phyloP scores from a whole-genome alignment of 2,888 invertebrate genomes.

The Xestia rhomboidea region DNA sequence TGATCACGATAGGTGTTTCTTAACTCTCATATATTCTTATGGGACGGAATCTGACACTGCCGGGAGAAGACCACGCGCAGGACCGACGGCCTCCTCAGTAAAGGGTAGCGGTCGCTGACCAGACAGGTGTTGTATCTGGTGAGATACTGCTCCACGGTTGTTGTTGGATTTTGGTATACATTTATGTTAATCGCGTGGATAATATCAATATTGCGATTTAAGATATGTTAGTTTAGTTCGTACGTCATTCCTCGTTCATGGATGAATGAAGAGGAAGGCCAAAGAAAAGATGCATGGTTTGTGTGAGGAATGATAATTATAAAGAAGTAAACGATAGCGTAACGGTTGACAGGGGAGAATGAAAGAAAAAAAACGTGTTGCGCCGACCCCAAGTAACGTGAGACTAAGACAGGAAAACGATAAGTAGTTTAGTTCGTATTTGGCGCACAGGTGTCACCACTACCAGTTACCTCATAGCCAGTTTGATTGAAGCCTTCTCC shows the following conservation, averaged over 20 bases:
- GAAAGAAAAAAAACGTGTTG: neutral
- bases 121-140: neutral
- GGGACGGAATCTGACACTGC: too few relatives aligned
- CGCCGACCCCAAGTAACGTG: neutral
- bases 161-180: neutral
- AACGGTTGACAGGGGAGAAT: neutral
- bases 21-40: too few relatives aligned
- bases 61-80: too few relatives aligned
- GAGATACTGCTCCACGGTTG: neutral
- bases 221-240: neutral
- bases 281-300: neutral
- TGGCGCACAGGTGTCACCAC: neutral
- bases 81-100: neutral
- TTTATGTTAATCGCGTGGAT: neutral
- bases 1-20: too few relatives aligned
- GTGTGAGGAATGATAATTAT: neutral
- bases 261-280: neutral
- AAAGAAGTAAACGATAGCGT: neutral
- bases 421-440: neutral
- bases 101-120: neutral
- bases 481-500: slow-evolving; percentile 15
- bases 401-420: neutral
- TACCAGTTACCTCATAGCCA: neutral
- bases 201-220: neutral
- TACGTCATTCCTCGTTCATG: neutral